phyloP scores from a whole-genome alignment of 2,113 vertebrate species.

The Sterna hirundo region DNA sequence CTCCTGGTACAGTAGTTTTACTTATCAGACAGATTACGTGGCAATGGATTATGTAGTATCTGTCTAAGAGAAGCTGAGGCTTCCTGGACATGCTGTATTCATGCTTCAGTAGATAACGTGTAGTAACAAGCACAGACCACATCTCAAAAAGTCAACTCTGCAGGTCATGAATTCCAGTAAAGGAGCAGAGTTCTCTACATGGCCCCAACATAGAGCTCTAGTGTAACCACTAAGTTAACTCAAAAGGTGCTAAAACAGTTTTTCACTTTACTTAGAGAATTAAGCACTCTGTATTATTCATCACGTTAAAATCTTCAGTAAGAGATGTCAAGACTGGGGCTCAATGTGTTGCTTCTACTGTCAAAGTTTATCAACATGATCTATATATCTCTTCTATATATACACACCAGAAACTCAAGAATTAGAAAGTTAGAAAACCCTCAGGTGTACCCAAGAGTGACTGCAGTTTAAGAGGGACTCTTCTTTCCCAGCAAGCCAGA shows the following conservation, averaged over 20 bases:
- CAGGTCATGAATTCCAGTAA: background rate
- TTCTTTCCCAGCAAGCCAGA: background rate
- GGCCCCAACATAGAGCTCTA: background rate
- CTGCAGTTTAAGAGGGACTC: background rate
- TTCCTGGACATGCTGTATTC: background rate
- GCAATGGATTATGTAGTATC: background rate
- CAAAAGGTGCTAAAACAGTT: background rate
- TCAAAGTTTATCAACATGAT: background rate
- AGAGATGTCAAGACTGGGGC: background rate
- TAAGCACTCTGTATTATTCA: background rate
- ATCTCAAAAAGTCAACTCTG: background rate
- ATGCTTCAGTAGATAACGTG: background rate
- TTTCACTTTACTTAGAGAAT: background rate
- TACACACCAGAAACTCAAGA: background rate
- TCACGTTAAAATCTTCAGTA: background rate
- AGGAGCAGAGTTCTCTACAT: background rate
- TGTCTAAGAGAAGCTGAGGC: background rate
- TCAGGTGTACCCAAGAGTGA: background rate
- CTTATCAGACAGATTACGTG: background rate
- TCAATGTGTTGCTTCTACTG: background rate
- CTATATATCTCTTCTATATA: background rate
- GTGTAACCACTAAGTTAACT: background rate
- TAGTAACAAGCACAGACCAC: background rate
- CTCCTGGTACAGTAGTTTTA: background rate
- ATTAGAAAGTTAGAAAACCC: background rate